Evolutionary conservation across 2,888 invertebrate species (phyloP).

Genomic region (Capitulum mitella): DNA sequence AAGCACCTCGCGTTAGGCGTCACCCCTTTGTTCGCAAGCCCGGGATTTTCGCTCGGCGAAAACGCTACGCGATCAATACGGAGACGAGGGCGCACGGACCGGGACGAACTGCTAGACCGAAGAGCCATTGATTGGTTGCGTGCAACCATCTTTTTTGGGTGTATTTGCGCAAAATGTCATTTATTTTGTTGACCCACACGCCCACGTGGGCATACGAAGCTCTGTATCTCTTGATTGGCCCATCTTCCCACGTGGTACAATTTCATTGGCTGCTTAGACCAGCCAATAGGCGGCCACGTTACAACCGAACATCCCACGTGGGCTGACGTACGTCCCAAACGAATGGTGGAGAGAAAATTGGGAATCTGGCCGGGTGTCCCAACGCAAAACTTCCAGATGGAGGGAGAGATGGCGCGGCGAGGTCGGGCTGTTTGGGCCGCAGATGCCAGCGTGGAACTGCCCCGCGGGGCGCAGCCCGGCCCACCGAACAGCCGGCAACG

Average conservation of each 20-base stretch:
- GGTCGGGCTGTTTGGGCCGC: neutral
- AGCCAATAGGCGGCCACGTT: neutral
- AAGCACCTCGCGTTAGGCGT: neutral
- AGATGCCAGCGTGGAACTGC: too few relatives aligned
- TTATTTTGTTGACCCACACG: constrained; percentile 16
- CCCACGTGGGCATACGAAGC: neutral
- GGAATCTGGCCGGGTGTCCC: neutral
- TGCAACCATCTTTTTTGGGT: constrained; percentile 21
- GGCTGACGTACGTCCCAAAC: neutral
- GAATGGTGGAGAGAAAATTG: neutral
- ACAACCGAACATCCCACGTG: neutral
- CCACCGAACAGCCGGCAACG: too few relatives aligned
- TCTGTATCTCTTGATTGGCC: neutral
- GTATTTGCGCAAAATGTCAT: constrained; percentile 22
- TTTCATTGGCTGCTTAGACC: neutral
- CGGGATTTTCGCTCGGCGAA: neutral
- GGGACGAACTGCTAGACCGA: neutral
- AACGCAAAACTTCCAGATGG: constrained; percentile 3
- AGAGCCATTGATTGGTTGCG: constrained; percentile 21
- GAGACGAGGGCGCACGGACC: neutral
- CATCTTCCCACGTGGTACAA: neutral
- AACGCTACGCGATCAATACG: neutral
- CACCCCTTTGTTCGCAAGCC: neutral
- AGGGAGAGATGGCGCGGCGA: neutral
- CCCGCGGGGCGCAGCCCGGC: too few relatives aligned